Evolutionary conservation across 2,113 vertebrate genomes (phyloP).

Genomic region (Microtus montanus): DNA sequence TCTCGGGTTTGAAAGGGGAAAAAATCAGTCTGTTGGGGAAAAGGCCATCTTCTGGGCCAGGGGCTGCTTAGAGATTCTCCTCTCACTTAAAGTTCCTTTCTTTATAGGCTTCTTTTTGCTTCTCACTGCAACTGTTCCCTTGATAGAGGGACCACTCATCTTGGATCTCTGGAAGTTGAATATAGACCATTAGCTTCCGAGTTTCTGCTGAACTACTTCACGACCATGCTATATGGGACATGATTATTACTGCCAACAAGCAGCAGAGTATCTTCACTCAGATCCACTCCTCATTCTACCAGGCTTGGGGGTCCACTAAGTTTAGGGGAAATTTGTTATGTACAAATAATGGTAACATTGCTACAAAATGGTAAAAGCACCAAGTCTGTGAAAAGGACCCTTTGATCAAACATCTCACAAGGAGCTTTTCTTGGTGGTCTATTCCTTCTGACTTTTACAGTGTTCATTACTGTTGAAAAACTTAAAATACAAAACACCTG

Average conservation of each 20-base stretch:
- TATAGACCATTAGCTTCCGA: neutral
- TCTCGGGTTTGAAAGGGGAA: neutral
- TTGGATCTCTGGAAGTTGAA: neutral
- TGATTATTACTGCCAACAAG: neutral
- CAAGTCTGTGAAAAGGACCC: neutral
- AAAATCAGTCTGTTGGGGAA: neutral
- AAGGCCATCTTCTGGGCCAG: slow-evolving; percentile 8
- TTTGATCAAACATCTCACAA: neutral
- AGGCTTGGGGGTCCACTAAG: neutral
- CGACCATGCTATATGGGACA: neutral
- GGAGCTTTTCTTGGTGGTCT: neutral
- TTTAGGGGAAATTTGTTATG: neutral
- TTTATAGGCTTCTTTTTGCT: neutral
- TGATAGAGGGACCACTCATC: slow-evolving; percentile 60
- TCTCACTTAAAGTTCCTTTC: slow-evolving; percentile 53
- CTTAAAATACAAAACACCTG: slow-evolving; percentile 10
- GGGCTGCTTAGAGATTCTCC: neutral
- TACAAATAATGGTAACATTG: slow-evolving; percentile 12
- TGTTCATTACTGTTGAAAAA: neutral
- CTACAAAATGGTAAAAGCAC: neutral
- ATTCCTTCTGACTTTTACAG: slow-evolving; percentile 10
- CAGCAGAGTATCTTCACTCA: neutral
- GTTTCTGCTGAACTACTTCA: slow-evolving; percentile 49
- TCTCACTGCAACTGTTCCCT: slow-evolving; percentile 8
- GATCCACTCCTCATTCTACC: neutral